These are phyloP conservation scores for human DNA, from an alignment of 2,113 vertebrate genomes.

Conservation along the genomic window GRCh38 chr7:113502501-113503000, in stretches of 20 bases:
- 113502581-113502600: too few relatives aligned
- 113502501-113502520: not conserved
- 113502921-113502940: not conserved
- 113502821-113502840: not conserved
- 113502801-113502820: not conserved
- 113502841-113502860: not conserved
- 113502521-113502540: not conserved
- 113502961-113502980: not conserved
- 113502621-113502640: too few relatives aligned
- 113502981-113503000: not conserved
- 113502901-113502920: not conserved
- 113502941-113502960: not conserved
- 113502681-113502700: not conserved
- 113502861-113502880: not conserved
- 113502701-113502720: not conserved
- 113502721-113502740: not conserved
- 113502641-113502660: too few relatives aligned
- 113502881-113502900: not conserved
- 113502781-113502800: not conserved
- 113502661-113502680: not conserved
- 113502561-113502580: too few relatives aligned
- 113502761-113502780: not conserved
- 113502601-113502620: too few relatives aligned
- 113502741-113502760: conserved; percentile 11
- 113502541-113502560: not conserved